These are phyloP conservation scores for Lerema accius DNA, from an alignment of 1,140 invertebrate genomes.

Conservation along the genomic window DNA sequence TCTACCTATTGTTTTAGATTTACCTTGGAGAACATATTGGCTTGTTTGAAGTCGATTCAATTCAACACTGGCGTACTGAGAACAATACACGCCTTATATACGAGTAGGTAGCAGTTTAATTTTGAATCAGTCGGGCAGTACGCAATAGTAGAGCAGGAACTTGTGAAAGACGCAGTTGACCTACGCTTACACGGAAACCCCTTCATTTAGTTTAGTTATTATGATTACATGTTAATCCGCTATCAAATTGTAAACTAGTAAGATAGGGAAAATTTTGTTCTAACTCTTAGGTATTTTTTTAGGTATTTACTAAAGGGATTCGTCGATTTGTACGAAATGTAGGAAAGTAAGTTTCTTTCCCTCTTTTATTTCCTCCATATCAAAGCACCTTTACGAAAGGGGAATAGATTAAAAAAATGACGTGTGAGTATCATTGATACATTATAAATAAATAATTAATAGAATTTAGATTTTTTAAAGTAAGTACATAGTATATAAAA, in stretches of 20 bases:
- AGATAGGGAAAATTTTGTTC: no score
- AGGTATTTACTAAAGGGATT: no score
- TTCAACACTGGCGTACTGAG: slow-evolving; percentile 25
- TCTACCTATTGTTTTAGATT: background rate
- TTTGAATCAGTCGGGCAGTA: slow-evolving; percentile 9
- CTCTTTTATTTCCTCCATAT: no score
- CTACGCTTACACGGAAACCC: slow-evolving; percentile 26
- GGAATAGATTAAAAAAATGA: no score
- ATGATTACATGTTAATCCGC: slow-evolving; percentile 13
- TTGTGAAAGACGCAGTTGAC: slow-evolving; percentile 27
- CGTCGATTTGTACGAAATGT: no score
- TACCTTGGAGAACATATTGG: slow-evolving; percentile 31
- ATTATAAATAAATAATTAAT: no score
- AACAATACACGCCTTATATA: slow-evolving; percentile 28
- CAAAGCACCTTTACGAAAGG: no score
- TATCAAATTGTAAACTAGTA: slow-evolving; percentile 3
- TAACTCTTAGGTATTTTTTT: no score
- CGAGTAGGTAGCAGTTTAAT: slow-evolving; percentile 33
- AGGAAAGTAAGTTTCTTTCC: no score
- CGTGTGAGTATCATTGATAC: no score
- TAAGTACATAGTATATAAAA: no score
- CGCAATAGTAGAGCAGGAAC: slow-evolving; percentile 19
- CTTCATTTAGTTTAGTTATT: slow-evolving; percentile 11
- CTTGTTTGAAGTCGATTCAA: slow-evolving; percentile 19
- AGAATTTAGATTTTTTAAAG: no score